These are phyloP conservation scores for Xenopus borealis DNA, from an alignment of 2,113 vertebrate species.

Conservation along the genomic window DNA sequence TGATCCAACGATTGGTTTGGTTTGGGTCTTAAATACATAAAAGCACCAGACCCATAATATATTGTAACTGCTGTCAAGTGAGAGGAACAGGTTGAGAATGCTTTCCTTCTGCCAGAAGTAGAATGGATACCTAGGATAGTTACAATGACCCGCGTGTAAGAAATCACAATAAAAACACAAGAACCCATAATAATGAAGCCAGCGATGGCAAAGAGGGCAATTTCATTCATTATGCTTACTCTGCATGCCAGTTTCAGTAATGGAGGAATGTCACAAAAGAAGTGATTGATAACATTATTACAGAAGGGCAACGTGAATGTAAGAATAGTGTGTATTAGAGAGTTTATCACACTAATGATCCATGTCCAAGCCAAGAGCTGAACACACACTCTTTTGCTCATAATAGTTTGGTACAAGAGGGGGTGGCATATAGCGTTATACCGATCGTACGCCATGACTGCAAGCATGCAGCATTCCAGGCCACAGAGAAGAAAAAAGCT, in stretches of 20 bases:
- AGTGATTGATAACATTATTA: conserved; percentile 8
- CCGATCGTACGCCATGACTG: conserved; percentile 32
- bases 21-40: conserved; percentile 33
- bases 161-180: conserved; percentile 6
- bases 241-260: conserved; percentile 18
- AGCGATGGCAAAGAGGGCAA: conserved; percentile 3
- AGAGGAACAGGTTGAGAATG: conserved; percentile 30
- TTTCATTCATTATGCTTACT: conserved; percentile 15
- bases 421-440: conserved; percentile 36
- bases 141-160: conserved; percentile 11
- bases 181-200: not conserved
- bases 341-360: conserved; percentile 4
- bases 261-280: conserved; percentile 29
- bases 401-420: conserved; percentile 7
- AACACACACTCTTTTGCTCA: conserved; percentile 19
- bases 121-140: conserved; percentile 27
- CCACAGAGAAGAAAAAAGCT: conserved; percentile 47
- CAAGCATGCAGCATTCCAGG: conserved; percentile 40
- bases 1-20: conserved; percentile 8
- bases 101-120: conserved; percentile 16
- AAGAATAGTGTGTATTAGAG: conserved; percentile 10
- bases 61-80: conserved; percentile 23
- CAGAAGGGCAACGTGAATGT: conserved; percentile 20
- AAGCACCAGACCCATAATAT: conserved; percentile 21
- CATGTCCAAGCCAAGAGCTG: conserved; percentile 4